These are phyloP conservation scores for Zalophus californianus DNA, from an alignment of 2,797 vertebrate genomes.

Conservation along the genomic window DNA sequence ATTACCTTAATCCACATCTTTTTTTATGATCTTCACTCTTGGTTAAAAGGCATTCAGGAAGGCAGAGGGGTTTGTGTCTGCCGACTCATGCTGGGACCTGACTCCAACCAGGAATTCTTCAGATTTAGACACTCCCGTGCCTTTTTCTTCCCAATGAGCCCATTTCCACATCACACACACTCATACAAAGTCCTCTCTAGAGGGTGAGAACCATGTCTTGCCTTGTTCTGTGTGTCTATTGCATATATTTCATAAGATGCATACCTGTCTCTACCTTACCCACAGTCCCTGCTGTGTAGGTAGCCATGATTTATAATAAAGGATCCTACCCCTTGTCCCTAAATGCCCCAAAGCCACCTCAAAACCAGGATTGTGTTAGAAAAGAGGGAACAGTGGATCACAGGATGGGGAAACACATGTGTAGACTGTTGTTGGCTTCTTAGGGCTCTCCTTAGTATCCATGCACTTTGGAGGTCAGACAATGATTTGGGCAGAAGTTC, in stretches of 20 bases:
- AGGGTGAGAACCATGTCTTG: not conserved
- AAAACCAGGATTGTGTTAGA: not conserved
- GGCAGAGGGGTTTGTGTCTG: not conserved
- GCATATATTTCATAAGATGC: no score
- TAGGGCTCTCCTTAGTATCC: no score
- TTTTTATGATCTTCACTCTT: not conserved
- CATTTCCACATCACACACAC: not conserved
- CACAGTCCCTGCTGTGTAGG: not conserved
- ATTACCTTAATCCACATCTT: not conserved
- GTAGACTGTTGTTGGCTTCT: not conserved
- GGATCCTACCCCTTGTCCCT: not conserved
- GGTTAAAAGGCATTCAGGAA: not conserved
- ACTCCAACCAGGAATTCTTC: not conserved
- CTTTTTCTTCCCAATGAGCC: not conserved
- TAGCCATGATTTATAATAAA: not conserved
- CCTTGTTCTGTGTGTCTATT: not conserved
- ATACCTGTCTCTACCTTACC: no score
- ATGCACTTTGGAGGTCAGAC: not conserved
- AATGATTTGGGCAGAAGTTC: not conserved
- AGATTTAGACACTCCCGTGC: not conserved
- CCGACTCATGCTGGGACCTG: not conserved
- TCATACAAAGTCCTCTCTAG: not conserved
- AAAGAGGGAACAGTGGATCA: not conserved
- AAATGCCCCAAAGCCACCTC: not conserved
- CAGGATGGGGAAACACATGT: not conserved